Base-by-base conservation (phyloP, 2,113 vertebrate species). In the Hyperoodon ampullatus region DNA sequence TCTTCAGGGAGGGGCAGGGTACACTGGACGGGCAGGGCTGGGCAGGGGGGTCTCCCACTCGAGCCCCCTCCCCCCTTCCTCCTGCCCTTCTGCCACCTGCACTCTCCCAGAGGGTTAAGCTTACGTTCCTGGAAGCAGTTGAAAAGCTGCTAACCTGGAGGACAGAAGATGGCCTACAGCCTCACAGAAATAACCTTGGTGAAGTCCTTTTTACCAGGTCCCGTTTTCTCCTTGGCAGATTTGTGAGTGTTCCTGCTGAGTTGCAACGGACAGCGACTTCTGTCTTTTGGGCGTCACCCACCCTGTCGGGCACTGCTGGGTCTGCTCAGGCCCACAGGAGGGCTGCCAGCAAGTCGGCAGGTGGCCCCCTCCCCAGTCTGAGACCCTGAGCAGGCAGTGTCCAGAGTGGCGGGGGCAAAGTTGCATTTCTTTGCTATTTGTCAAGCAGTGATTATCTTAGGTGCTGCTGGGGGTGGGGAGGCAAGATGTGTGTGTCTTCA, bases 391-490 rank as follows among this genome's bases (percentile, higher is more conserved):
- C 47, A 35, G n/a, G 42, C 16, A 1, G 30, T 0, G 14, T 3
- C 63, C 42, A 3, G 21, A 11, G 4, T 14, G 61, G 13, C 50
- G 4, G 60, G 55, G 28, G 72, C 7, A 4, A 23, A 33, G 53
- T 1, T 19, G 26, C 12, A 0, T 42, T 82, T 24, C 53, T 58
- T 16, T 10, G 8, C 5, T 28, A 6, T 30, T 15, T 47, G 8
- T 14, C 15, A 47, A 30, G 23, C n/a, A 24, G 2, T 0, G 35
- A 1, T 61, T 23, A 16, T 0, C 12, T 14, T n/a, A 8, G 10
- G 47, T 33, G 71, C 10, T 26, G 47, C 21, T 30, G 6, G 60
- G 14, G 19, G 16, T 10, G 26, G 8, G 53, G 21, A 77, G 16
- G 44, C 55, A 60, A 28, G 35, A 23, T 30, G 11, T n/a, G 58